Conservation (phyloP, 2,113 vertebrate species). For the Cynopterus brachyotis region DNA sequence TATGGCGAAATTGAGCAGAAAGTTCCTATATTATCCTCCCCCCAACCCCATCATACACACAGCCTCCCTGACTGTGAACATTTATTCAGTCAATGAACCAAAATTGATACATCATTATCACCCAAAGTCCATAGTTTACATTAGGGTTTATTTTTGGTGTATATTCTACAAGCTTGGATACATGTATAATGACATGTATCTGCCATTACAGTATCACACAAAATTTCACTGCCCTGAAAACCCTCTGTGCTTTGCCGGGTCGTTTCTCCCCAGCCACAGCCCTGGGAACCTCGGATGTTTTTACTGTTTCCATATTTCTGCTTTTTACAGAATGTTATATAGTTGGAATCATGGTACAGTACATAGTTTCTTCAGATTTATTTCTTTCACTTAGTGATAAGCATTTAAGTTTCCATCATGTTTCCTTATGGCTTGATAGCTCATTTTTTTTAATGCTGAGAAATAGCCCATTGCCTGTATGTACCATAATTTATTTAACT, state of each 20-base stretch:
- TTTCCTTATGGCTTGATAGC: not conserved
- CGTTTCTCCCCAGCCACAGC: not conserved
- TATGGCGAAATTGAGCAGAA: not conserved
- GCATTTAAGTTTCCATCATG: not conserved
- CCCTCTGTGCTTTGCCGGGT: too few species aligned
- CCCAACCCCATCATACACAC: not conserved
- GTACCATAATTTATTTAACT: not conserved
- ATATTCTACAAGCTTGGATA: not conserved
- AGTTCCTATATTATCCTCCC: not conserved
- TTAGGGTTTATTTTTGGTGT: not conserved
- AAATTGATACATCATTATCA: not conserved
- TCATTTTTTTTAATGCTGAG: not conserved
- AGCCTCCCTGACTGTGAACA: not conserved
- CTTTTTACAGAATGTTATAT: not conserved
- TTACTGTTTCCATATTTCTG: not conserved
- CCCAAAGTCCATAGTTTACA: not conserved
- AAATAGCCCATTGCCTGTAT: not conserved
- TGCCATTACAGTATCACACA: too few species aligned
- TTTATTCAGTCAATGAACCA: not conserved
- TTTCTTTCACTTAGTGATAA: not conserved
- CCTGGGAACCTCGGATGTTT: not conserved
- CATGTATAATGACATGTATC: not conserved
- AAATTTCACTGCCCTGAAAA: not conserved
- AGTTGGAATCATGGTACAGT: not conserved
- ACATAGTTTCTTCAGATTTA: not conserved